Conservation (phyloP, 2,113 vertebrate species). For the Paedocypris sp. region DNA sequence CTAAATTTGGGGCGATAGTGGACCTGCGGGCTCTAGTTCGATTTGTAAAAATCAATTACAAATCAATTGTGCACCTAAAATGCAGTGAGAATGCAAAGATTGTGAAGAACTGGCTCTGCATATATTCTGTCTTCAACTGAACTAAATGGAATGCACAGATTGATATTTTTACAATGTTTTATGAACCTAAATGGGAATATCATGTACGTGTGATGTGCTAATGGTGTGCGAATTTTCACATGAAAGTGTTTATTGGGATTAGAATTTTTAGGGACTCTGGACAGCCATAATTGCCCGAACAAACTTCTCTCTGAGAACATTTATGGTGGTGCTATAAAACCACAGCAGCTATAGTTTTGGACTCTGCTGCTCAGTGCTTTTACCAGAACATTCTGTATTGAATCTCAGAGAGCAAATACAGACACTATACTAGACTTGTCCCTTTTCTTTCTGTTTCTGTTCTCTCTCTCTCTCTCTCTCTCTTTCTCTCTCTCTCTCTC, state of each 20-base stretch:
- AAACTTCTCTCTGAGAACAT: background rate
- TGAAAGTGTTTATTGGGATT: background rate
- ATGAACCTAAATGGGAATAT: too few species aligned
- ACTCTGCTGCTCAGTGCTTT: background rate
- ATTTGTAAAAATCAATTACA: too few species aligned
- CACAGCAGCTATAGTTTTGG: background rate
- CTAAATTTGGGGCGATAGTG: too few species aligned
- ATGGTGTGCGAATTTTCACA: background rate
- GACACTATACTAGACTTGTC: slow-evolving; percentile 3
- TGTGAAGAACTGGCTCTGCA: too few species aligned
- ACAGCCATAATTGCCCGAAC: background rate
- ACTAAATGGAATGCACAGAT: too few species aligned
- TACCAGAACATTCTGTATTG: background rate
- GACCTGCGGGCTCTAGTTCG: too few species aligned
- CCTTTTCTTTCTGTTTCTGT: slow-evolving; percentile 18
- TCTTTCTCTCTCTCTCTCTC: slow-evolving; percentile 9
- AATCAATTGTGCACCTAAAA: too few species aligned
- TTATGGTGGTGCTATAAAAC: slow-evolving; percentile 14
- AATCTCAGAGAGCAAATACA: slow-evolving; percentile 7
- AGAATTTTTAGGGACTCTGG: background rate
- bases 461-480: background rate
- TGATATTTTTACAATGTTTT: too few species aligned
- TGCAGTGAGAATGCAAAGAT: too few species aligned
- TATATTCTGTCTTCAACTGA: too few species aligned
- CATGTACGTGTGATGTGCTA: too few species aligned